Evolutionary conservation across 1,140 invertebrate genomes (phyloP), one percentile per base, ranked within the genome.

Genomic region (Halyomorpha halys): DNA sequence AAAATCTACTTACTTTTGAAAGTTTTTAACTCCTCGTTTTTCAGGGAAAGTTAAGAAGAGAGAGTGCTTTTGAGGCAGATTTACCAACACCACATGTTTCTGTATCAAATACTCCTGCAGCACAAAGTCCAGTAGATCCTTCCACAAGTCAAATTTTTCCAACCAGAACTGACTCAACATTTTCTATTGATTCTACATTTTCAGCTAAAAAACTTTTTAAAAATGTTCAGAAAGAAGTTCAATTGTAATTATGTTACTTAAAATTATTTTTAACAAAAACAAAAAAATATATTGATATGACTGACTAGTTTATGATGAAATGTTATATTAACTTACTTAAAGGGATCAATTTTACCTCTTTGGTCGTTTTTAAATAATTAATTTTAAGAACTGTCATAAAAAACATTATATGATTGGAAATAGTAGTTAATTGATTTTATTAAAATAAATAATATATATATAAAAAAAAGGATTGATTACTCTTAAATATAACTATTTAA

Each of bases 11-110:
- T n/a, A n/a, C n/a, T 25, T 60, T 65, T 27, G 13, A 39, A 39
- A 39, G 34, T 39, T 39, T 39, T 9, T 39, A 39, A 11, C 13
- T 8, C 27, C 27, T 30, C 13, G 11, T 39, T 39, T 39, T 39
- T 13, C 45, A 69, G 63, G 63, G 62, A 21, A 70, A 72, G 49
- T 67, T 81, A 13, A 70, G 77, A 49, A 72, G 80, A 68, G 74
- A 78, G 0, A 78, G 77, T 64, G 80, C 80, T 2, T 78, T 81
- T 39, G 80, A 81, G 73, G 77, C 78, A 0, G 76, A 77, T 66
- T 66, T 79, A 18, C 74, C 77, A 8, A 77, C 76, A 0, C 77
- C 77, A 34, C 59, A 56, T 16, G 30, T 62, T 44, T 65, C 64
- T 16, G 27, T 49, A 4, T 61, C 60, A 5, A 61, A 44, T 21